Evolutionary conservation across 1,140 invertebrate genomes (phyloP).

Genomic region (Akabosia matsudoensis): DNA sequence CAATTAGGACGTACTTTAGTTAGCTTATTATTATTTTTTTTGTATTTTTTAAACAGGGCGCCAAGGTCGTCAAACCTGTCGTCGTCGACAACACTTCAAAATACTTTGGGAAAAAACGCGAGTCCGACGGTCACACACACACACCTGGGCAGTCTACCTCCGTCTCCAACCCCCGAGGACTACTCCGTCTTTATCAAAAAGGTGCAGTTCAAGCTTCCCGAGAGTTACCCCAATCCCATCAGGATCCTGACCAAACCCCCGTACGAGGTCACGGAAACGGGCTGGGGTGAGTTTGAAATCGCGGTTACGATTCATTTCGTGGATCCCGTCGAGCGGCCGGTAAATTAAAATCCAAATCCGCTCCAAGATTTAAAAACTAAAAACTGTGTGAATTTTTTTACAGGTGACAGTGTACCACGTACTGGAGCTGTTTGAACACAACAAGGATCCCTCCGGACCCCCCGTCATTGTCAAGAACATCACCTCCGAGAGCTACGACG

Average conservation of each 20-base stretch:
- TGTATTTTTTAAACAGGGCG: conserved; percentile 62
- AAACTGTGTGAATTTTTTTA: conserved; percentile 47
- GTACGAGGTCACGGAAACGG: conserved; percentile 93
- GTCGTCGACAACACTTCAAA: conserved; percentile 94
- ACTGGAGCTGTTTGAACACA: conserved; percentile 87
- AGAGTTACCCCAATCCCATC: conserved; percentile 94
- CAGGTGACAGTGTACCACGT: conserved; percentile 94
- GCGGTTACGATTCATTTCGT: conserved; percentile 97
- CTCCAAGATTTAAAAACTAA: background rate
- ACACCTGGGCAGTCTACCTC: conserved; percentile 97
- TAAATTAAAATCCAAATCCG: conserved; percentile 57
- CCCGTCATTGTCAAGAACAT: conserved; percentile 71
- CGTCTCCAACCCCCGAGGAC: conserved; percentile 89
- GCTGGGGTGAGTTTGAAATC: conserved; percentile 99
- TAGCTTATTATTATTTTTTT: background rate
- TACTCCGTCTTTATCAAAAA: conserved; percentile 95
- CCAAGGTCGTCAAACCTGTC: conserved; percentile 90
- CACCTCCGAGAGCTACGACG: conserved; percentile 93
- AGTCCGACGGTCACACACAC: conserved; percentile 98
- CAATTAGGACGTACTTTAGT: background rate
- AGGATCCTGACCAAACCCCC: conserved; percentile 89
- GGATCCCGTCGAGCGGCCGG: conserved; percentile 92
- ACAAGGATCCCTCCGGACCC: conserved; percentile 58
- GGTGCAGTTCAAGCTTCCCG: conserved; percentile 95
- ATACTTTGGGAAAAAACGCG: conserved; percentile 95